Evolutionary conservation across 2,888 invertebrate species (phyloP), one percentile per base, ranked within the genome.

Genomic region (Drosophila mayaguana): DNA sequence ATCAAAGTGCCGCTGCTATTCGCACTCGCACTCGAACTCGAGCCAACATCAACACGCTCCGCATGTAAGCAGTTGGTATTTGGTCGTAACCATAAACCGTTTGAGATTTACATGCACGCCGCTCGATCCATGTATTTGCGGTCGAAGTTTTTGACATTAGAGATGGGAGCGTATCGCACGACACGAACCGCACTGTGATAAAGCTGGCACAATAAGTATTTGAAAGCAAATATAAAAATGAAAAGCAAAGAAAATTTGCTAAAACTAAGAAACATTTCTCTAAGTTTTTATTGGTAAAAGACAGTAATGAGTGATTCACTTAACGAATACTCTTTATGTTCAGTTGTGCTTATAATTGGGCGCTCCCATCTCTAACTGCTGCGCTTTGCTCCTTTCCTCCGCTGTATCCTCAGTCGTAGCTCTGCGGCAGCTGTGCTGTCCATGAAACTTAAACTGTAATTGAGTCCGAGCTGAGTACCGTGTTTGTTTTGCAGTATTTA

Each of bases 31-130:
- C 46, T 46, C 45, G 45, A 14, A 28, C 48, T 48, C 6, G 28
- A 48, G 9, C 16, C 60, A 56, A 78, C 68, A 77, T 70, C 71
- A 75, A 68, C 71, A 64, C 55, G 79, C 69, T 73, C 60, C 70
- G 54, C 79, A 72, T 84, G 78, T 78, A 78, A 83, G 81, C 87
- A 69, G 73, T 78, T 75, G 89, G 89, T 85, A 88, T 81, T 88
- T 70, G 73, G 75, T 62, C 75, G 84, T 74, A 88, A 86, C 83
- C 90, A 81, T 89, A 90, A 90, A 86, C 89, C 85, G 86, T 78
- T 89, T 81, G 71, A 72, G 90, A 88, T 83, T 90, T 90, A 83
- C 89, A 90, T 89, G 84, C 88, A 63, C 55, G 43, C 54, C 45
- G 60, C 65, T 53, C 65, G 67, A 38, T 45, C 57, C 45, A 43